phyloP scores from a whole-genome alignment of 92 coral and sea anemone species.

The Porites divaricata region DNA sequence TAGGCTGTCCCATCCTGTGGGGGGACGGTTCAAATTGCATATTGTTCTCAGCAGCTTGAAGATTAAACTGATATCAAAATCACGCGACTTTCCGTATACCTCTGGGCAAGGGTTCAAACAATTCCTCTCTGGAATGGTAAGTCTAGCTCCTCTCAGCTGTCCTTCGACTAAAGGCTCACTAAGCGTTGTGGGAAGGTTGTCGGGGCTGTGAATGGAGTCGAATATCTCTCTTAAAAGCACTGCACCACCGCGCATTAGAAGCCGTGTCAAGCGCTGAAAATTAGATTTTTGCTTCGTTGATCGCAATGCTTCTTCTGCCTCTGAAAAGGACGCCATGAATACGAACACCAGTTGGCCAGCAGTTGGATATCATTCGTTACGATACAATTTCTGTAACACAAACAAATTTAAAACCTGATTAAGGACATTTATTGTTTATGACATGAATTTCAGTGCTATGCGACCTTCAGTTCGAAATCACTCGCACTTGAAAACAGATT shows the following conservation, averaged over 20 bases:
- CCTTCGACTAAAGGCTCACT: slow-evolving; percentile 1
- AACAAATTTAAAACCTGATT: too few species aligned
- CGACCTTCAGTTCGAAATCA: not conserved
- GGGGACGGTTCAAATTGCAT: slow-evolving; percentile 40
- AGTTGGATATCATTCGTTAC: not conserved
- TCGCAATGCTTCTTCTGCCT: slow-evolving; percentile 18
- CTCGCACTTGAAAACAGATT: too few species aligned
- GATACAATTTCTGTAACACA: too few species aligned
- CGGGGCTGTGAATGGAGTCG: slow-evolving; percentile 35
- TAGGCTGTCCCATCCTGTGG: slow-evolving; percentile 40
- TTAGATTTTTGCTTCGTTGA: slow-evolving; percentile 39
- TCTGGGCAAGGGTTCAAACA: slow-evolving; percentile 52
- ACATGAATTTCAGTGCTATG: too few species aligned
- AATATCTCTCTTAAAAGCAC: slow-evolving; percentile 40
- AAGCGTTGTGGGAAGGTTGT: slow-evolving; percentile 29
- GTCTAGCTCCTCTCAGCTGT: slow-evolving; percentile 10
- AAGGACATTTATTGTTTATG: too few species aligned
- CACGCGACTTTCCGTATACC: slow-evolving; percentile 34
- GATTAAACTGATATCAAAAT: slow-evolving; percentile 50
- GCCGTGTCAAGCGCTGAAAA: slow-evolving; percentile 47
- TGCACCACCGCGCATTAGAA: slow-evolving; percentile 52
- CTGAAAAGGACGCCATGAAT: not conserved
- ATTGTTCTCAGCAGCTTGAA: slow-evolving; percentile 24
- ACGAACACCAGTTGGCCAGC: not conserved
- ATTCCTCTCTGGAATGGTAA: slow-evolving; percentile 24